Percentiles rank a stretch among this genome's conserved stretches.
Evolutionary conservation across 2,888 invertebrate species (phyloP).

Genomic region (Choristoneura rosaceana): DNA sequence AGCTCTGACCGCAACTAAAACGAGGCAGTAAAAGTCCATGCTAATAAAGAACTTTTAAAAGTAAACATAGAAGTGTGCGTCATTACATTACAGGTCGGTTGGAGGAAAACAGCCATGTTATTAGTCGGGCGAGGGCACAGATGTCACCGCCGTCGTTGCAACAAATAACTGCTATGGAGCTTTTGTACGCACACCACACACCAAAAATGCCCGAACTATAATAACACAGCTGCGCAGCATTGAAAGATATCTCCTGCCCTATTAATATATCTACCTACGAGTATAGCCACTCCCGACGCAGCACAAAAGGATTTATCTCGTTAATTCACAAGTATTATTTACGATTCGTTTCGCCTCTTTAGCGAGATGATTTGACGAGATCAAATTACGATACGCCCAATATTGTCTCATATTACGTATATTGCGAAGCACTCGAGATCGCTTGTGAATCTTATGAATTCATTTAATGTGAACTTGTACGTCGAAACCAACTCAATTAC

Average conservation of each 20-base stretch:
- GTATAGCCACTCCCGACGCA: slow-evolving; percentile 47
- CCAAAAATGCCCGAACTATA: slow-evolving; percentile 54
- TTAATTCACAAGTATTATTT: slow-evolving; percentile 80
- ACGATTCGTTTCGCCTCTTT: slow-evolving; percentile 79
- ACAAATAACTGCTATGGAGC: slow-evolving; percentile 62
- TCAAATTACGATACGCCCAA: slow-evolving; percentile 78
- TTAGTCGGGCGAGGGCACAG: slow-evolving; percentile 69
- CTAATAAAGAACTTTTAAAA: slow-evolving; percentile 36
- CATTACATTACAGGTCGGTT: slow-evolving; percentile 67
- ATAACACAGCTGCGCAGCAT: slow-evolving; percentile 61
- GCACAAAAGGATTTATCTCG: slow-evolving; percentile 73
- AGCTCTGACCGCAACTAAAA: slow-evolving; percentile 25
- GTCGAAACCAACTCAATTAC: slow-evolving; percentile 32
- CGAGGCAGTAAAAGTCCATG: slow-evolving; percentile 29
- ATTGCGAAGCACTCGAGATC: slow-evolving; percentile 24
- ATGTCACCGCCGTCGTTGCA: slow-evolving; percentile 68
- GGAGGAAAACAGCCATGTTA: slow-evolving; percentile 66
- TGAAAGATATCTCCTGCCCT: slow-evolving; percentile 53
- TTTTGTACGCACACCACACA: slow-evolving; percentile 61
- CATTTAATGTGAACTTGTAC: slow-evolving; percentile 23
- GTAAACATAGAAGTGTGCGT: slow-evolving; percentile 48
- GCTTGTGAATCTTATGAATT: slow-evolving; percentile 24
- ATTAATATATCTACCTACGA: slow-evolving; percentile 45
- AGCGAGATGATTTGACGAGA: slow-evolving; percentile 69
- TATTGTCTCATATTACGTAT: slow-evolving; percentile 74